Evolutionary conservation across 2,113 vertebrate genomes (phyloP).

Genomic region (Vulpes ferrilata): DNA sequence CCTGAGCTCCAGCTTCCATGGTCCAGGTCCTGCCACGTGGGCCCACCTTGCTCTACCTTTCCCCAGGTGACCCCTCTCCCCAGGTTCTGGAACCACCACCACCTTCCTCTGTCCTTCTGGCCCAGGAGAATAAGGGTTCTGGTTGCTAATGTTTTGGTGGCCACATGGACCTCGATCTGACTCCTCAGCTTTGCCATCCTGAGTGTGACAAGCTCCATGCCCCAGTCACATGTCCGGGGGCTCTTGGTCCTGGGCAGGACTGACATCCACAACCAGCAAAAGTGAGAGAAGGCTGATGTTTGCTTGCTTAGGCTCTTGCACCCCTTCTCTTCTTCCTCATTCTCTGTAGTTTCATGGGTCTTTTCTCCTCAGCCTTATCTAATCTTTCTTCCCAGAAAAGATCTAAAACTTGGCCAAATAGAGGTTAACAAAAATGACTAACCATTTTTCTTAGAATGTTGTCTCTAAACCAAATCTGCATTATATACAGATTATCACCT

Average conservation of each 20-base stretch:
- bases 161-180: neutral
- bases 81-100: neutral
- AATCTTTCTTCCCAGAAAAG: neutral
- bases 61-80: neutral
- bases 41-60: neutral
- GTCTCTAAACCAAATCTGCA: neutral
- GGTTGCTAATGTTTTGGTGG: neutral
- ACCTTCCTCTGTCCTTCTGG: neutral
- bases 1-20: accelerated
- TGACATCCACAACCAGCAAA: neutral
- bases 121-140: neutral
- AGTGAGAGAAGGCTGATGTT: neutral
- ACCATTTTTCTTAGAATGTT: neutral
- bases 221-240: no score
- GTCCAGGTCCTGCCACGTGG: neutral
- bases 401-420: neutral
- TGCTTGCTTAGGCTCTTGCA: no score
- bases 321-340: neutral
- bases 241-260: neutral
- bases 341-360: accelerated
- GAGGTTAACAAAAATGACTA: neutral
- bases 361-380: neutral
- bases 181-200: neutral
- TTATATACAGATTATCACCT: neutral
- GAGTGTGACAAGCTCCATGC: neutral